Evolutionary conservation across 2,888 invertebrate species (phyloP).

Genomic region (Coelinius sp.): DNA sequence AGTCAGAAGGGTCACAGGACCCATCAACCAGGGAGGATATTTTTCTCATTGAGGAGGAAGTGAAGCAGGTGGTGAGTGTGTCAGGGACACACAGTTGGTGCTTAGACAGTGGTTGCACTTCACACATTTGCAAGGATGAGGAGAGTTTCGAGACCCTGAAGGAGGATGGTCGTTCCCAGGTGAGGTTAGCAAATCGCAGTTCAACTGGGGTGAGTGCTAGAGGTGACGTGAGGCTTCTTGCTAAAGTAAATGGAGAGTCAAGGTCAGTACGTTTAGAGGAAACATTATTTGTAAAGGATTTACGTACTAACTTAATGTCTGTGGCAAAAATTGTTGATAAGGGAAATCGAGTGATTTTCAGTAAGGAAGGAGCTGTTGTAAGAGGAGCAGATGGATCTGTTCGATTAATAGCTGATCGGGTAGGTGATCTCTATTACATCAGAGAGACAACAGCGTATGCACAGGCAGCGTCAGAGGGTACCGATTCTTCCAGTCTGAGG

Average conservation of each 20-base stretch:
- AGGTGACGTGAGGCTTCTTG: conserved; percentile 27
- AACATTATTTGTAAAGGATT: conserved; percentile 31
- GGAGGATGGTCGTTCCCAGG: neutral
- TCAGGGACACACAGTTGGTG: conserved; percentile 19
- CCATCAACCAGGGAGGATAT: neutral
- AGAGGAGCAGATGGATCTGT: conserved; percentile 15
- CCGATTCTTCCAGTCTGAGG: neutral
- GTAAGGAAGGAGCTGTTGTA: conserved; percentile 36
- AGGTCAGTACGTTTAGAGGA: conserved; percentile 15
- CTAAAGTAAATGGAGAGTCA: neutral
- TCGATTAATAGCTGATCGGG: conserved; percentile 37
- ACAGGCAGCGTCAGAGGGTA: neutral
- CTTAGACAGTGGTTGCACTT: conserved; percentile 32
- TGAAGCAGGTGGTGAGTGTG: neutral
- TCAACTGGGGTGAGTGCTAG: conserved; percentile 25
- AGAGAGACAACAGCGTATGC: neutral
- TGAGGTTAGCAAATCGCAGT: conserved; percentile 29
- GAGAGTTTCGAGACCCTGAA: conserved; percentile 14
- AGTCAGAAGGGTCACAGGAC: neutral
- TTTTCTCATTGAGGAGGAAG: conserved; percentile 8
- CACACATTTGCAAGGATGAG: conserved; percentile 24
- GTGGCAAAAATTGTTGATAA: conserved; percentile 48
- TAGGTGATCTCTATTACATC: conserved; percentile 37
- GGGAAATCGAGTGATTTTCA: conserved; percentile 39
- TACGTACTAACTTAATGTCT: conserved; percentile 47